phyloP scores from a whole-genome alignment of 2,888 invertebrate species.

The Hetaerina titia region DNA sequence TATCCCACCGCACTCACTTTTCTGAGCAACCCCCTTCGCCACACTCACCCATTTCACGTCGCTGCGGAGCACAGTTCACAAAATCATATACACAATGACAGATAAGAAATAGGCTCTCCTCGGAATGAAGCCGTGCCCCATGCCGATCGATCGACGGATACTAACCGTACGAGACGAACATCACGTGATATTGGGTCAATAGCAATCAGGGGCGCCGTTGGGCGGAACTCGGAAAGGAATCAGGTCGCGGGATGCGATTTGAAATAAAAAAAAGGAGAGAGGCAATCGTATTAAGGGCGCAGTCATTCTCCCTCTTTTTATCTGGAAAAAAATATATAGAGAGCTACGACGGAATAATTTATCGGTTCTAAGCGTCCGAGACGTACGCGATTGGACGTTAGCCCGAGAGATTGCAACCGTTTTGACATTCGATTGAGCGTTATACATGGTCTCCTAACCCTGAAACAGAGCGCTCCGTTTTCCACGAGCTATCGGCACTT shows the following conservation, averaged over 20 bases:
- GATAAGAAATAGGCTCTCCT: slow-evolving; percentile 22
- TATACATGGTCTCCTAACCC: background rate
- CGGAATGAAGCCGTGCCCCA: background rate
- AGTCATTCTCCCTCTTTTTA: background rate
- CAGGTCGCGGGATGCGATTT: slow-evolving; percentile 51
- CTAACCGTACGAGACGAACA: background rate
- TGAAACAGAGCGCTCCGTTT: background rate
- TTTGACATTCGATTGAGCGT: background rate
- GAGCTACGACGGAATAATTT: background rate
- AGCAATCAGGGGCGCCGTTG: slow-evolving; percentile 16
- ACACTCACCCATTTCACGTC: background rate
- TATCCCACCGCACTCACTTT: no score
- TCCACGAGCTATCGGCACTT: background rate
- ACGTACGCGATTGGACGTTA: background rate
- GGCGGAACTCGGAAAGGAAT: slow-evolving; percentile 38
- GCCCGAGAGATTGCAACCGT: background rate
- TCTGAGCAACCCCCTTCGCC: background rate
- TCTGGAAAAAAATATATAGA: background rate
- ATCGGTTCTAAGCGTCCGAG: background rate
- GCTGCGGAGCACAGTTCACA: background rate
- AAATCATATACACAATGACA: slow-evolving; percentile 15
- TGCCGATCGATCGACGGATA: background rate
- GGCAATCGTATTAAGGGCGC: slow-evolving; percentile 28
- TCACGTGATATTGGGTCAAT: slow-evolving; percentile 59
- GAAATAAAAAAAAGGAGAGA: background rate